These are phyloP conservation scores for Gadus macrocephalus DNA, from an alignment of 2,113 vertebrate species.

Conservation along the genomic window DNA sequence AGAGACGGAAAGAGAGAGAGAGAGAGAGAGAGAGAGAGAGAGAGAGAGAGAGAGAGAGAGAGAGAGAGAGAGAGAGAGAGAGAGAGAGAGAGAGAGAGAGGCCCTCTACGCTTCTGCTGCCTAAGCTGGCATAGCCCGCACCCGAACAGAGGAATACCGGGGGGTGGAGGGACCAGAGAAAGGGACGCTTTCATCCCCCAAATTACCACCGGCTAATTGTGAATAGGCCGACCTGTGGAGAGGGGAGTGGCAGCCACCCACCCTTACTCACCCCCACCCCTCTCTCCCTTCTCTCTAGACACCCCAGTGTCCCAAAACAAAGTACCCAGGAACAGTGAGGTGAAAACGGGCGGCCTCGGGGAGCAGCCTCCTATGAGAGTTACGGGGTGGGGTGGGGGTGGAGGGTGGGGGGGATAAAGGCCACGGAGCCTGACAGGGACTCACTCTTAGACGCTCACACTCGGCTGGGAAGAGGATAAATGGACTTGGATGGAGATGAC, in stretches of 20 bases:
- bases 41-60: slow-evolving; percentile 40
- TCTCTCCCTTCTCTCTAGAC: not conserved
- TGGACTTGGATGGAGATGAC: slow-evolving; percentile 8
- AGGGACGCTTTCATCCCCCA: slow-evolving; percentile 60
- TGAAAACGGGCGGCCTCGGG: slow-evolving; percentile 4
- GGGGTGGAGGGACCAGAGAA: slow-evolving; percentile 23
- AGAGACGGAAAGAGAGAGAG: slow-evolving; percentile 8
- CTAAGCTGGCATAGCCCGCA: too few species aligned
- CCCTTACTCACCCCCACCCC: slow-evolving; percentile 10
- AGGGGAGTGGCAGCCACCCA: slow-evolving; percentile 50
- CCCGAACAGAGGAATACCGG: not conserved
- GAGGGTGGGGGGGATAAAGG: slow-evolving; percentile 51
- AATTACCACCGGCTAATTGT: slow-evolving; percentile 75
- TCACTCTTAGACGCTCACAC: slow-evolving; percentile 49
- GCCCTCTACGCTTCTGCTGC: not conserved
- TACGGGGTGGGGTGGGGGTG: not conserved
- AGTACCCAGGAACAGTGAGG: slow-evolving; percentile 45
- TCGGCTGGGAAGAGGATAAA: slow-evolving; percentile 1
- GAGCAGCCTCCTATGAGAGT: not conserved
- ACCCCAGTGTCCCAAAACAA: slow-evolving; percentile 35
- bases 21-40: slow-evolving; percentile 37
- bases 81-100: slow-evolving; percentile 39
- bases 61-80: slow-evolving; percentile 48
- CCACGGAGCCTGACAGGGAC: slow-evolving; percentile 58
- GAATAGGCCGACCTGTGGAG: slow-evolving; percentile 64